phyloP scores from a whole-genome alignment of 1,140 invertebrate genomes.

The Geopemphigus sp. region DNA sequence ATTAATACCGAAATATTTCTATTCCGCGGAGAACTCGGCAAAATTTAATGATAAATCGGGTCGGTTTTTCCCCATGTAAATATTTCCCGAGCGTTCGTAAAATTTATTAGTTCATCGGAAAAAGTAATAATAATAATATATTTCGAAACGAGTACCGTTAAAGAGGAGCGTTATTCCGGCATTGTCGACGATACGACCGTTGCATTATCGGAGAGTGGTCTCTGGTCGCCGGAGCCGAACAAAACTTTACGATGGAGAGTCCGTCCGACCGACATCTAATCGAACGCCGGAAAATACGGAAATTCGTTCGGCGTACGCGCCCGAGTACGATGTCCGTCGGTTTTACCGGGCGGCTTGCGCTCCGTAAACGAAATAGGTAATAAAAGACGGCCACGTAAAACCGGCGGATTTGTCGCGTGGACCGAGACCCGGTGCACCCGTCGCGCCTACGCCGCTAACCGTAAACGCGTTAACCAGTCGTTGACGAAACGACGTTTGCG shows the following conservation, averaged over 20 bases:
- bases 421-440: no score
- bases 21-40: background rate
- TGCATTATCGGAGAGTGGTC: background rate
- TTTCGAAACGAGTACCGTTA: background rate
- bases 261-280: background rate
- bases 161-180: background rate
- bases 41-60: background rate
- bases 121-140: slow-evolving; percentile 2
- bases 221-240: no score
- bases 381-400: no score
- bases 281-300: background rate
- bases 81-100: background rate
- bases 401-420: no score
- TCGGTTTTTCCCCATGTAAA: slow-evolving; percentile 6
- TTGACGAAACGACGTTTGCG: no score
- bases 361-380: no score
- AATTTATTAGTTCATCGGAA: slow-evolving; percentile 20
- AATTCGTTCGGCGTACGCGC: no score
- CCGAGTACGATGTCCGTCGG: no score
- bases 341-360: no score
- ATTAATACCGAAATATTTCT: slow-evolving; percentile 10
- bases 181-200: background rate
- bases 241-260: no score
- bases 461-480: no score
- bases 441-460: no score